Base-by-base conservation (phyloP, 30 jellyfish, hydroid and myxozoan genomes). In the Catostylus mosaicus region DNA sequence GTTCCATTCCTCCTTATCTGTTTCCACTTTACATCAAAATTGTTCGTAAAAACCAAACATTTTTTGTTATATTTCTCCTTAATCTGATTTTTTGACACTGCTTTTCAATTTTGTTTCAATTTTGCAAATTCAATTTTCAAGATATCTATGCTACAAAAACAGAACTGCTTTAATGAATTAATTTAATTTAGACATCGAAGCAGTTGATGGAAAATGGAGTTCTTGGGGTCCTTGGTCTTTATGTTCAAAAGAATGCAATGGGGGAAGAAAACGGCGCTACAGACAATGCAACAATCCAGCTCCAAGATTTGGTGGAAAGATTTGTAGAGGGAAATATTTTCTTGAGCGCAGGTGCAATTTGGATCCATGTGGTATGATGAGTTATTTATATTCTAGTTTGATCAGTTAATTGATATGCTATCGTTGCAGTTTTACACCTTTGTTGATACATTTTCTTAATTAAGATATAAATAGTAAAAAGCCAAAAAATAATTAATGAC, bases 211-310 rank as follows among this genome's bases (percentile, higher is more conserved):
- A 33, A 76, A 79, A 36, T 93, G 98, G 98, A 86, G 96, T 8
- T 45, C 78, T 0, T 93, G 98, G 98, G 77, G 86, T 2, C 37
- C 80, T 11, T 93, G 98, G 98, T 67, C 98, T 8, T 27, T 80
- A 24, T 94, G 99, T 69, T 81, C 90, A 50, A 87, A 83, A 60
- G 88, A 78, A 77, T 94, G 99, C 92, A 89, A 97, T 27, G 97
- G 96, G 36, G 99, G 99, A 8, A 77, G 75, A 45, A 81, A 66
- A 47, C 87, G 96, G 45, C 90, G 99, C 20, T 47, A 82, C 11
- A 68, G 99, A 32, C 82, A 82, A 40, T 94, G 99, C 86, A 84
- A 94, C 69, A 78, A 70, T 88, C 99, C 99, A 5, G 84, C 94
- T 19, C 99, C 99, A 3, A 63, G 80, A 27, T 82, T 35, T 61